Evolutionary conservation across 1,140 invertebrate genomes (phyloP), one percentile per base, ranked within the genome.

Genomic region (Drosophila nannoptera): DNA sequence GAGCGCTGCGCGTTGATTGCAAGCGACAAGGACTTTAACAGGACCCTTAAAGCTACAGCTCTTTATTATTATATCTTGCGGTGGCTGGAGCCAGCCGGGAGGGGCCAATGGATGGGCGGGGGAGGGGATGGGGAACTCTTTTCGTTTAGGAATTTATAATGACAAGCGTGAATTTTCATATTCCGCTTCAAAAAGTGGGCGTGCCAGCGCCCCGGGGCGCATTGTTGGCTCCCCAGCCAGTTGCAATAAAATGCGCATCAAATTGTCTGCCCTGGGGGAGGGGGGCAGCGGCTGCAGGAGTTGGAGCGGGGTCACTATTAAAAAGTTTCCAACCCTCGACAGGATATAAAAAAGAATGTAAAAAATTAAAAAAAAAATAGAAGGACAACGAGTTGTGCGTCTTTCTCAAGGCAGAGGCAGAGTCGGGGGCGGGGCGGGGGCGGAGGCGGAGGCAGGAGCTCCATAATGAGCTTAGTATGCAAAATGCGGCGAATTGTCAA

Each of bases 381-480:
- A 14, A 62, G 35, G 63, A 31, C 71, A 74, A 70, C 71, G 67
- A 71, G 63, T 75, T 75, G 42, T 68, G 36, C 40, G 36, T 66
- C 68, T 66, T 64, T 29, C 9, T 5, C 16, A 31, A 9, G 7
- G 14, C 14, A 4, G 7, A n/a, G 22, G 42, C 2, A 7, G 12
- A 0, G 14, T 16, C 4, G 2, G 16, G 7, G 4, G 8, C 11
- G 8, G 36, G 7, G 36, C 7, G 7, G 8, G 58, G 66, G 69
- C 50, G 49, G 36, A 38, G 36, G 4, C 68, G 33, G 11, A 22
- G 22, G 3, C 22, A 22, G 22, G 22, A 22, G 22, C 67, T 32
- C 46, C 74, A 77, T 86, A 86, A 86, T 86, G 81, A 86, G 81
- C 82, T 87, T 86, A 87, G 82, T 87, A 87, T 86, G 77, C 81